Conservation (phyloP, 2,888 invertebrate species). For the Mongoloraphidia duomilia region DNA sequence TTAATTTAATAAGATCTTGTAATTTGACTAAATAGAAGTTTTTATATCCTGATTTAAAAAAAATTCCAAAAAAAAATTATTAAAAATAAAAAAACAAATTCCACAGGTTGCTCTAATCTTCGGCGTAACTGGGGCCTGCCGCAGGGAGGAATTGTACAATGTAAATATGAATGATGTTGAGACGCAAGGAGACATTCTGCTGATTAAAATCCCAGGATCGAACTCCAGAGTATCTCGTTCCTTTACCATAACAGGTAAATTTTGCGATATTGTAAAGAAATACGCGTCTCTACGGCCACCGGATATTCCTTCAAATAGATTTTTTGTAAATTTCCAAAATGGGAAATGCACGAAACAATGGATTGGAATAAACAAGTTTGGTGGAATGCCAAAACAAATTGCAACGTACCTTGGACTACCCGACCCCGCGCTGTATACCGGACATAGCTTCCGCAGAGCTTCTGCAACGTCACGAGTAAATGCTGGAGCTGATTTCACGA, state of each 20-base stretch:
- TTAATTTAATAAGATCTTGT: no score
- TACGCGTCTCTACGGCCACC: neutral
- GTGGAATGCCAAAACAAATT: neutral
- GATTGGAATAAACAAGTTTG: neutral
- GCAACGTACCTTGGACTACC: neutral
- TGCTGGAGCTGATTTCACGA: neutral
- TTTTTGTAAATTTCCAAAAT: slow-evolving; percentile 1
- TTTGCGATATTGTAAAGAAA: neutral
- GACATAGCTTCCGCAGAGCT: neutral
- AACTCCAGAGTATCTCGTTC: no score
- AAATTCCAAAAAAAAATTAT: no score
- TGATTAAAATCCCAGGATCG: no score
- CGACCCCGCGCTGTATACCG: neutral
- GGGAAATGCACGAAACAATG: neutral
- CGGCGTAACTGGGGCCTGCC: no score
- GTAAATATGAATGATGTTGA: no score
- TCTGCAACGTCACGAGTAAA: neutral
- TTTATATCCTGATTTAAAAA: no score
- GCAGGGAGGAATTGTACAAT: no score
- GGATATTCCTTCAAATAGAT: neutral
- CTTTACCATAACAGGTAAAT: neutral
- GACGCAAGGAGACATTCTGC: no score
- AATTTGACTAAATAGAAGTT: no score
- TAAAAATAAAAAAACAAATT: no score
- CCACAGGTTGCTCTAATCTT: no score